Conservation (phyloP, 2,888 invertebrate species). For the Pandemis heparana region DNA sequence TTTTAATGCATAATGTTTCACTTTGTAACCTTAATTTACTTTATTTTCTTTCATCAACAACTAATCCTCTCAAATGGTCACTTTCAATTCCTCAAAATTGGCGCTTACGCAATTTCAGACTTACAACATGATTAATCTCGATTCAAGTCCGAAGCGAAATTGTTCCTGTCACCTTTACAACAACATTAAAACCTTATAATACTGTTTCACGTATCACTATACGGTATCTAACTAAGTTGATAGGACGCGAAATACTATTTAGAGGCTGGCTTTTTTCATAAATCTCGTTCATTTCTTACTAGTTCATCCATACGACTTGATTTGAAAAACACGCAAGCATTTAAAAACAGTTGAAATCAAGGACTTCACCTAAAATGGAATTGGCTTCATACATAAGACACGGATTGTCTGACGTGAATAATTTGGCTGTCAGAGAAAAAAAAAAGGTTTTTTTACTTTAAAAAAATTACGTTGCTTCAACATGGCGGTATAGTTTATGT, state of each 20-base stretch:
- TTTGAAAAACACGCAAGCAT: neutral
- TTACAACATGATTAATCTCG: conserved; percentile 39
- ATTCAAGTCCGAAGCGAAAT: conserved; percentile 56
- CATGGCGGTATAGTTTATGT: no score
- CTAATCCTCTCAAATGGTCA: neutral
- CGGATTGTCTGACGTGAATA: no score
- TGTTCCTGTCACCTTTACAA: conserved; percentile 47
- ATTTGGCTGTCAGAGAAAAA: no score
- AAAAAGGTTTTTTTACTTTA: no score
- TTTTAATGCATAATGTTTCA: neutral
- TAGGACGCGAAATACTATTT: conserved; percentile 2
- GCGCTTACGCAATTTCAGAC: conserved; percentile 46
- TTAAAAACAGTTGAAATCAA: neutral
- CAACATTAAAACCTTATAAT: conserved; percentile 69
- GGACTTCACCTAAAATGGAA: no score
- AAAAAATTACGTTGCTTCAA: no score
- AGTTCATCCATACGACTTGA: no score
- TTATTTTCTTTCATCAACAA: neutral
- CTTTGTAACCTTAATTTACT: neutral
- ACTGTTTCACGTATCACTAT: conserved; percentile 65
- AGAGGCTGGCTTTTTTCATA: conserved; percentile 12
- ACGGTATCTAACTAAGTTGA: conserved; percentile 41
- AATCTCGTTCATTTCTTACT: neutral
- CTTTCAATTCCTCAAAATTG: neutral
- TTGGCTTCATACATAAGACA: no score